Conservation (phyloP, 2,888 invertebrate species). For the Trachelus troglodyta region DNA sequence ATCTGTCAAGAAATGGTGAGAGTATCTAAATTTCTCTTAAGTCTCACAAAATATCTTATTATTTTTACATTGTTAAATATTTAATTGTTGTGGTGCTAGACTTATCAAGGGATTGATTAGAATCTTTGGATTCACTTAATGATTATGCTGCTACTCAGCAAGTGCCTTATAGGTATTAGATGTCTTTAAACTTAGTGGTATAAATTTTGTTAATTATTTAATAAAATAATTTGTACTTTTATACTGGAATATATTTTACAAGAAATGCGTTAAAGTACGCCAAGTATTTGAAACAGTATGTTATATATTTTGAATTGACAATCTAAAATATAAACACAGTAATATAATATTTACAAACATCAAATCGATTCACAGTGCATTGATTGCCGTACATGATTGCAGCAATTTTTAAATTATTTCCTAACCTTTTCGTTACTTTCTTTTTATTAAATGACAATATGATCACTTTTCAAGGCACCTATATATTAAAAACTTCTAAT, state of each 20-base stretch:
- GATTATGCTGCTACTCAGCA: background rate
- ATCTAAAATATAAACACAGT: constrained; percentile 6
- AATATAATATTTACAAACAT: constrained; percentile 28
- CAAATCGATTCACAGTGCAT: constrained; percentile 7
- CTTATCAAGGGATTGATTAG: background rate
- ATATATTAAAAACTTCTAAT: background rate
- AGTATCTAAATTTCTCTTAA: background rate
- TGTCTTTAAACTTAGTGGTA: background rate
- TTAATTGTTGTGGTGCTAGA: background rate
- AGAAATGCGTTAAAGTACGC: background rate
- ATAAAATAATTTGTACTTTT: background rate
- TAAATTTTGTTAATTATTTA: background rate
- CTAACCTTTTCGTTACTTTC: background rate
- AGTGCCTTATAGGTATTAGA: background rate
- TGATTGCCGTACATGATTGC: background rate
- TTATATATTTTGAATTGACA: background rate
- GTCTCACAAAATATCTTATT: background rate
- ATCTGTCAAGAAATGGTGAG: background rate
- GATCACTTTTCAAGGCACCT: background rate
- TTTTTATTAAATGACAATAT: background rate
- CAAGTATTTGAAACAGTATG: background rate
- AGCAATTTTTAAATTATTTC: background rate
- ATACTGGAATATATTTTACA: background rate
- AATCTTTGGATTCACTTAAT: background rate
- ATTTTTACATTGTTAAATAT: background rate